phyloP scores from a whole-genome alignment of 2,888 invertebrate species.

The Diloba caeruleocephala region DNA sequence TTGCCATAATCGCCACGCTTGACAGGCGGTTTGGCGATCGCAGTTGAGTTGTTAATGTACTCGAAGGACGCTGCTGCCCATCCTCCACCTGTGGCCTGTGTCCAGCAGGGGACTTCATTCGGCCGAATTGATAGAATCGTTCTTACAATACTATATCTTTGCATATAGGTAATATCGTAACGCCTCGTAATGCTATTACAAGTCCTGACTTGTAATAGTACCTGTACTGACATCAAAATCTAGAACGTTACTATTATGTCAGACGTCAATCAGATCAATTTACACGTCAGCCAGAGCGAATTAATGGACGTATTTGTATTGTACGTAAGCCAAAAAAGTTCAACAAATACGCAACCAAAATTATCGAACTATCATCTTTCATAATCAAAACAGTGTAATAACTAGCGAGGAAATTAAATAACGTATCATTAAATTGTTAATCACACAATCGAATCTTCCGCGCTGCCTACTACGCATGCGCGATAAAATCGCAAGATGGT shows the following conservation, averaged over 20 bases:
- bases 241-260: not conserved
- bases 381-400: slow-evolving; percentile 24
- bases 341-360: slow-evolving; percentile 13
- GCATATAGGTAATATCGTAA: too few species aligned
- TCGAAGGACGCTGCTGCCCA: too few species aligned
- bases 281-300: slow-evolving; percentile 19
- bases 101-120: too few species aligned
- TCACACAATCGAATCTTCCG: slow-evolving; percentile 45
- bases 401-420: slow-evolving; percentile 47
- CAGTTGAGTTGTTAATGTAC: too few species aligned
- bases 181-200: too few species aligned
- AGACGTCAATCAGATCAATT: slow-evolving; percentile 10
- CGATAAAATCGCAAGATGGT: slow-evolving; percentile 45
- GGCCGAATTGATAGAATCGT: too few species aligned
- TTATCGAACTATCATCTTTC: slow-evolving; percentile 13
- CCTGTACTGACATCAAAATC: not conserved
- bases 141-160: too few species aligned
- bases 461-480: slow-evolving; percentile 42
- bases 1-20: too few species aligned
- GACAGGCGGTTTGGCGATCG: too few species aligned
- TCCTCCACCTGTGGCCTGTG: too few species aligned
- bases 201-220: too few species aligned
- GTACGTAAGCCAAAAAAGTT: slow-evolving; percentile 15
- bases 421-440: slow-evolving; percentile 38
- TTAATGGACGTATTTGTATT: slow-evolving; percentile 25